phyloP scores from a whole-genome alignment of 1,140 invertebrate genomes.

The Polypedilum vanderplanki region DNA sequence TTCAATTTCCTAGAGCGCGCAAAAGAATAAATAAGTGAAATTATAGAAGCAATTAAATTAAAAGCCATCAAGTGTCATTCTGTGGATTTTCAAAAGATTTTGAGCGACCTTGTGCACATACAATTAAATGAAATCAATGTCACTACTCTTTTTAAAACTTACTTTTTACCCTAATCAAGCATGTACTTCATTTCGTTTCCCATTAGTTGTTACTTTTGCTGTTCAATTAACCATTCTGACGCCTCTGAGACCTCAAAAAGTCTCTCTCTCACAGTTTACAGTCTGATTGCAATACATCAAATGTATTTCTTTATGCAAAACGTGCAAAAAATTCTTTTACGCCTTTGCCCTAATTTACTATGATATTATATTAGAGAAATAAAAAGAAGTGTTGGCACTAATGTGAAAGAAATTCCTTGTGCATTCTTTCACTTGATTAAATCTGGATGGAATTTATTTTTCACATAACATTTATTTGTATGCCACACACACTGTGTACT shows the following conservation, averaged over 20 bases:
- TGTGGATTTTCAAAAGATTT: neutral
- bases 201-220: neutral
- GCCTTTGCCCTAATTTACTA: neutral
- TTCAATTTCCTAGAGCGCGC: too few species aligned
- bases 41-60: neutral
- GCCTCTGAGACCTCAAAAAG: neutral
- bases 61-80: neutral
- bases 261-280: neutral
- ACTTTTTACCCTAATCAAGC: too few species aligned
- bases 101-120: neutral
- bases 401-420: neutral
- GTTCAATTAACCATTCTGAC: neutral
- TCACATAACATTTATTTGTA: neutral
- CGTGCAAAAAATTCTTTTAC: neutral
- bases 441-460: neutral
- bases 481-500: neutral
- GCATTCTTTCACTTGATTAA: constrained; percentile 2
- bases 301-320: neutral
- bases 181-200: neutral
- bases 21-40: neutral
- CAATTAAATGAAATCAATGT: too few species aligned
- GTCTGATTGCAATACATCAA: neutral
- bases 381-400: neutral
- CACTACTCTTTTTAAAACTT: too few species aligned
- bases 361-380: neutral